Conservation (phyloP, 2,113 vertebrate genomes). For the Leucosticte australis region DNA sequence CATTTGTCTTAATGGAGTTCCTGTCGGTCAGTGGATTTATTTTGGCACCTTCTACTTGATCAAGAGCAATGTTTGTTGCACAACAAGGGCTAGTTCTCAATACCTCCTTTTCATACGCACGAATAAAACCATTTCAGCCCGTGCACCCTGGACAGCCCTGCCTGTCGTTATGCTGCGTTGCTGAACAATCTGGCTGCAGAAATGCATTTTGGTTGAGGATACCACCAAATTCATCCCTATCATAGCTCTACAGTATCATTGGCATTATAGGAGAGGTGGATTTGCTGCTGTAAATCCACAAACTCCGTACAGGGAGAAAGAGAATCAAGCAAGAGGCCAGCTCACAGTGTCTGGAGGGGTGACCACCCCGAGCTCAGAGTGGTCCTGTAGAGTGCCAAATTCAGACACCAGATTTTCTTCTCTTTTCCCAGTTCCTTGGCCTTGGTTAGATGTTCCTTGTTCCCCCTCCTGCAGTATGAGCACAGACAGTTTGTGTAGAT, state of each 20-base stretch:
- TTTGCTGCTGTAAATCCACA: neutral
- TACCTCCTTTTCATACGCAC: slow-evolving; percentile 19
- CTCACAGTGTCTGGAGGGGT: neutral
- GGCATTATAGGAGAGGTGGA: neutral
- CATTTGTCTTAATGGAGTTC: neutral
- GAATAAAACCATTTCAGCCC: neutral
- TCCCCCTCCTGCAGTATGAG: neutral
- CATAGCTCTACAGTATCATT: neutral
- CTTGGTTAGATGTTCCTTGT: neutral
- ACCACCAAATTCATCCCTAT: neutral
- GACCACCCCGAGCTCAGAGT: rapidly evolving
- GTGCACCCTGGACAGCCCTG: neutral
- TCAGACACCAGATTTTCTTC: neutral
- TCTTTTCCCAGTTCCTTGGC: neutral
- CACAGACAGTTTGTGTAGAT: neutral
- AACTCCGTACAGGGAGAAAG: neutral
- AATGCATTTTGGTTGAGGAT: slow-evolving; percentile 5
- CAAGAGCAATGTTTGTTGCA: slow-evolving; percentile 3
- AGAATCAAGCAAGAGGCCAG: neutral
- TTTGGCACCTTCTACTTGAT: slow-evolving; percentile 44
- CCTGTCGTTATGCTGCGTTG: neutral
- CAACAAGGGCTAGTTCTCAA: slow-evolving; percentile 62
- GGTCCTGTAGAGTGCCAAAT: slow-evolving; percentile 11
- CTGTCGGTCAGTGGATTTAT: neutral
- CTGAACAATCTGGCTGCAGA: slow-evolving; percentile 43